Conservation (phyloP, 2,888 invertebrate species). For the Drosophila phalerata region DNA sequence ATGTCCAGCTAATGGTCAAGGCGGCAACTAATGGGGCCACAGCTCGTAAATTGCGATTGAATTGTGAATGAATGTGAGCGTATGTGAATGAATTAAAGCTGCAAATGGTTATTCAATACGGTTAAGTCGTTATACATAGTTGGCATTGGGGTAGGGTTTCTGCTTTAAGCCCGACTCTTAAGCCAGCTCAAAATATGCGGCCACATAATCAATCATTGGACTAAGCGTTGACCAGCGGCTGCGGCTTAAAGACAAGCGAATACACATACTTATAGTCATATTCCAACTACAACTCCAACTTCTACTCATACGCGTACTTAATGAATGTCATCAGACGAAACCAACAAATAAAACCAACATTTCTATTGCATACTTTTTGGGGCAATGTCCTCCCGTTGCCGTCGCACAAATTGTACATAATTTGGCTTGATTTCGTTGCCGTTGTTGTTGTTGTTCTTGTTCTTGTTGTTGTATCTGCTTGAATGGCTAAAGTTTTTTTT, state of each 20-base stretch:
- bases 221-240: conserved; percentile 53
- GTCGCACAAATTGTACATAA: conserved; percentile 72
- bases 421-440: conserved; percentile 69
- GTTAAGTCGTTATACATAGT: conserved; percentile 12
- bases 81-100: conserved; percentile 52
- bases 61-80: background rate
- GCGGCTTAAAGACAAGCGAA: conserved; percentile 33
- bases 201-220: conserved; percentile 69
- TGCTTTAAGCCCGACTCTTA: conserved; percentile 47
- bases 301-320: conserved; percentile 43
- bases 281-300: background rate
- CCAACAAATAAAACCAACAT: conserved; percentile 40
- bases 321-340: conserved; percentile 70
- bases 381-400: conserved; percentile 72
- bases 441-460: conserved; percentile 41
- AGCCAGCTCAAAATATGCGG: conserved; percentile 41
- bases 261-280: background rate
- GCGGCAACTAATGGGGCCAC: conserved; percentile 31
- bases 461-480: conserved; percentile 37
- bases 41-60: conserved; percentile 59
- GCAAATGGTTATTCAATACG: conserved; percentile 64
- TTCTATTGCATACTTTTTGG: conserved; percentile 77
- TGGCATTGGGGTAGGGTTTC: conserved; percentile 3
- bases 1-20: conserved; percentile 48
- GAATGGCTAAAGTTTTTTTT: conserved; percentile 58